Conservation (phyloP, 92 coral and sea anemone species). For the Zoanthus sociatus region DNA sequence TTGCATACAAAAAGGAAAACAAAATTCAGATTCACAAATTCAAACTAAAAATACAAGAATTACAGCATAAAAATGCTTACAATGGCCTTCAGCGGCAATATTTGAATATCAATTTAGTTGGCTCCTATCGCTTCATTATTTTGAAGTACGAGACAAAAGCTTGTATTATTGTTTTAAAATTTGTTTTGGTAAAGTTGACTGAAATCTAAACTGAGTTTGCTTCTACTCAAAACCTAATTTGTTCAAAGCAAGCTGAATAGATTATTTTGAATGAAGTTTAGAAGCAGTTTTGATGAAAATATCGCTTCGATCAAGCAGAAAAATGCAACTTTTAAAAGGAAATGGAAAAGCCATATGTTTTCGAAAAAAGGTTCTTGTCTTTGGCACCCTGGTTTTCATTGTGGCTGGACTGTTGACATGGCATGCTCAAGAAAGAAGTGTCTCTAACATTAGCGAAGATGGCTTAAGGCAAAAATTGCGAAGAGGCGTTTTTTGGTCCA, state of each 20-base stretch:
- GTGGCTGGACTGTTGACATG: conserved; percentile 12
- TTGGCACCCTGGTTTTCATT: not conserved
- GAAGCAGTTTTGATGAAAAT: not conserved
- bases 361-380: not conserved
- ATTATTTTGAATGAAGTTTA: not conserved
- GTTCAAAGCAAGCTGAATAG: not conserved
- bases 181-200: not conserved
- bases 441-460: not conserved
- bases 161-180: not conserved
- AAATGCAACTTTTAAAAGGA: not conserved
- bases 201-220: not conserved
- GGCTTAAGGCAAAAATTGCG: not conserved
- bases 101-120: too few species aligned
- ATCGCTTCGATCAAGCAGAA: not conserved
- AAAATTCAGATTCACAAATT: not conserved
- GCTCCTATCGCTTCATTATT: too few species aligned
- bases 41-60: not conserved
- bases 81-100: too few species aligned
- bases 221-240: not conserved
- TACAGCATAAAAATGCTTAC: not conserved
- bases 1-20: not conserved
- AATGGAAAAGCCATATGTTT: not conserved
- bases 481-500: not conserved
- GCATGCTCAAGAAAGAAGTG: not conserved
- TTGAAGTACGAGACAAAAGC: not conserved